Conservation (phyloP, 2,888 invertebrate genomes). For the Ochropleura leucogaster region DNA sequence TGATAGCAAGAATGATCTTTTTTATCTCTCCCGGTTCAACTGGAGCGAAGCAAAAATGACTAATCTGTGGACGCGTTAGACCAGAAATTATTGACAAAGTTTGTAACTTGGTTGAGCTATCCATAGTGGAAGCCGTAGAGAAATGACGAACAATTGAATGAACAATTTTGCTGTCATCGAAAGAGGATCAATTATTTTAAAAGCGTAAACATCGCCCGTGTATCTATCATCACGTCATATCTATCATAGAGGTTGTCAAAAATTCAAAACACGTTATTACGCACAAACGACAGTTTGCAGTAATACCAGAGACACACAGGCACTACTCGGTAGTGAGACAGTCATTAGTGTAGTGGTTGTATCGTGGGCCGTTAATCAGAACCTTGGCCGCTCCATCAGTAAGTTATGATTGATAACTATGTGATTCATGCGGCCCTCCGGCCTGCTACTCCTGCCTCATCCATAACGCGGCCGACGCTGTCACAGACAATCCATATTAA, state of each 20-base stretch:
- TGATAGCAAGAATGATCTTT: too few relatives aligned
- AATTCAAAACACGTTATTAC: constrained; percentile 20
- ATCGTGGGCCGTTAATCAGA: constrained; percentile 76
- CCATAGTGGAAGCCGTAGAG: too few relatives aligned
- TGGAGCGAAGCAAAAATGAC: too few relatives aligned
- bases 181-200: constrained; percentile 23
- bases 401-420: constrained; percentile 87
- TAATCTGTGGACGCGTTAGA: too few relatives aligned
- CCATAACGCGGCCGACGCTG: constrained; percentile 80
- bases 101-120: too few relatives aligned
- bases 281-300: constrained; percentile 6
- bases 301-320: constrained; percentile 23
- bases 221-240: constrained; percentile 6
- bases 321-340: constrained; percentile 54
- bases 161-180: background rate
- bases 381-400: constrained; percentile 82
- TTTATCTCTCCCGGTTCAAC: too few relatives aligned
- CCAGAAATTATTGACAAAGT: too few relatives aligned
- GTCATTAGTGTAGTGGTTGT: constrained; percentile 70
- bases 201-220: background rate
- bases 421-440: constrained; percentile 75
- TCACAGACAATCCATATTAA: constrained; percentile 80
- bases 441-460: constrained; percentile 72
- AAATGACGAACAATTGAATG: too few relatives aligned
- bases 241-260: constrained; percentile 1